A percentile compares a stretch with the other conserved stretches of the same genome.
These are phyloP conservation scores for Ridgeia piscesae DNA, from an alignment of 1,140 invertebrate species.

Conservation along the genomic window DNA sequence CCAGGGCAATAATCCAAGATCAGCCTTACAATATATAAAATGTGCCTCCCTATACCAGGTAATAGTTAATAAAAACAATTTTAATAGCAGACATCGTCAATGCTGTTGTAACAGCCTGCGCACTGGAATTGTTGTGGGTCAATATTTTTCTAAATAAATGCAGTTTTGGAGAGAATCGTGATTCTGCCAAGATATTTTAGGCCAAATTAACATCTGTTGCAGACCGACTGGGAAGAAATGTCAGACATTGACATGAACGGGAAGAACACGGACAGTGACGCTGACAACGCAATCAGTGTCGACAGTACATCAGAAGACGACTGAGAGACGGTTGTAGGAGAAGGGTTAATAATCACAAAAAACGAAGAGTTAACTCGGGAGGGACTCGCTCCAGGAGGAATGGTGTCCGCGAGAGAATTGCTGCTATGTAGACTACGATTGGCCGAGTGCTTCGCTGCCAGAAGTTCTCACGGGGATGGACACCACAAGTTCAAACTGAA, in stretches of 20 bases:
- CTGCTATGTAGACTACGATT: not conserved
- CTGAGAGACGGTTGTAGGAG: not conserved
- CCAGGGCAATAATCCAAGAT: no score
- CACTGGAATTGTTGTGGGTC: no score
- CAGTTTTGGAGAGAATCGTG: not conserved
- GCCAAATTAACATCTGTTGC: not conserved
- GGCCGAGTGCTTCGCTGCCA: not conserved
- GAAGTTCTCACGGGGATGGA: not conserved
- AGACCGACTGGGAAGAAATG: slow-evolving; percentile 35
- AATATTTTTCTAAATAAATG: no score
- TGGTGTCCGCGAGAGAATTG: not conserved
- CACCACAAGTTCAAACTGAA: not conserved
- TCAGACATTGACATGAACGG: slow-evolving; percentile 28
- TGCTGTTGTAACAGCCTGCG: no score
- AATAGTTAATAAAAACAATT: no score
- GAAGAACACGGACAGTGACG: not conserved
- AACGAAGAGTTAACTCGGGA: not conserved
- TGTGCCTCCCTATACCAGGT: no score
- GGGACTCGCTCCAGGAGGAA: not conserved
- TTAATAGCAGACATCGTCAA: no score
- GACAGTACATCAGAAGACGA: not conserved
- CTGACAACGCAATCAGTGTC: not conserved
- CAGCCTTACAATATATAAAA: no score
- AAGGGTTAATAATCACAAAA: not conserved
- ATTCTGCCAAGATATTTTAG: not conserved